These are phyloP conservation scores for Lymantria monacha DNA, from an alignment of 2,888 invertebrate genomes.

Conservation along the genomic window DNA sequence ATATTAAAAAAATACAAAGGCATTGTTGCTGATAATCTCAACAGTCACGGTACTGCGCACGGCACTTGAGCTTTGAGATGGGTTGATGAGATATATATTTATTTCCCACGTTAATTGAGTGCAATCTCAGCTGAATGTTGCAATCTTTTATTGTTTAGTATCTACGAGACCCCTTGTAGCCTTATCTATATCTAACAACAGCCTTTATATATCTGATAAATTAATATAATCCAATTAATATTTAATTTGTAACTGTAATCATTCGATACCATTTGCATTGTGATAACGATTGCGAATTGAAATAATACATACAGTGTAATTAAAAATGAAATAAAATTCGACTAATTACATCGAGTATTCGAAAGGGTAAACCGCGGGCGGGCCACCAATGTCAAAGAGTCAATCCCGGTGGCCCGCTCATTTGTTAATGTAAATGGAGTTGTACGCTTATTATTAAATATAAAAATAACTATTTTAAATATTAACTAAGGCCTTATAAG, in stretches of 20 bases:
- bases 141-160: conserved; percentile 46
- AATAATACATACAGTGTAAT: too few relatives aligned
- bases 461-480: too few relatives aligned
- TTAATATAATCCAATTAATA: conserved; percentile 21
- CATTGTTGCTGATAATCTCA: conserved; percentile 35
- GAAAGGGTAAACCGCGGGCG: too few relatives aligned
- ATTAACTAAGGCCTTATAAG: too few relatives aligned
- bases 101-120: conserved; percentile 58
- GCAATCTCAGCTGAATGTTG: conserved; percentile 37
- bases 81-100: conserved; percentile 40
- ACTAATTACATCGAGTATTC: too few relatives aligned
- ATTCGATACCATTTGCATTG: conserved; percentile 1
- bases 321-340: too few relatives aligned
- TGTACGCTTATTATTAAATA: too few relatives aligned
- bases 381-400: too few relatives aligned
- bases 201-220: conserved; percentile 23
- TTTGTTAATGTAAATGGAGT: too few relatives aligned
- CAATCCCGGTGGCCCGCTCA: too few relatives aligned
- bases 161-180: conserved; percentile 24
- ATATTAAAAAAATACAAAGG: conserved; percentile 8
- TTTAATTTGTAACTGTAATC: conserved; percentile 21
- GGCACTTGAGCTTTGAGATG: conserved; percentile 23
- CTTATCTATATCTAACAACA: conserved; percentile 25
- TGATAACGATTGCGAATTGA: too few relatives aligned
- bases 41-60: neutral